Evolutionary conservation across 2,888 invertebrate genomes (phyloP).

Genomic region (Lamellibrachia columna): DNA sequence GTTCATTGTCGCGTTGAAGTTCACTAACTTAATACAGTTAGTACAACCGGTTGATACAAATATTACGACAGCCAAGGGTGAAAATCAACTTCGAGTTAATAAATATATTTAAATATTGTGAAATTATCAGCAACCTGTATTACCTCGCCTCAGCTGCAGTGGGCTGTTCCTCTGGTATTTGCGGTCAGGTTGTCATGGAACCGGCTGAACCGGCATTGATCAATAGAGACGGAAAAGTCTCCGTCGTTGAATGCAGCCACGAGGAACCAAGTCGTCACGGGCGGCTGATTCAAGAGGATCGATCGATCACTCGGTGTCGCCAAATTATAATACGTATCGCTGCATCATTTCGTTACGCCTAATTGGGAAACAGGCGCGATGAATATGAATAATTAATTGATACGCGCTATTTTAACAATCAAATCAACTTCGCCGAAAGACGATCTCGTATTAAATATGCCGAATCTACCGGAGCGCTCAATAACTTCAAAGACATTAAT

Average conservation of each 20-base stretch:
- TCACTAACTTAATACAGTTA: background rate
- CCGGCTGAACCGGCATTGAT: background rate
- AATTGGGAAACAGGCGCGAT: background rate
- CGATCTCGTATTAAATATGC: background rate
- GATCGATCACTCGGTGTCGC: background rate
- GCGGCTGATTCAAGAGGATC: background rate
- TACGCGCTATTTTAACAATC: background rate
- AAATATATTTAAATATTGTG: background rate
- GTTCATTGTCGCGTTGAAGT: background rate
- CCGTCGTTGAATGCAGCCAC: background rate
- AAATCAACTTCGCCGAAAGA: background rate
- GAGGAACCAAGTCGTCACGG: background rate
- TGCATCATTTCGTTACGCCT: background rate
- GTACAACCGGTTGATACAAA: background rate
- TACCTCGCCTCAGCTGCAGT: background rate
- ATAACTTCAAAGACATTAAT: background rate
- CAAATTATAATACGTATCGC: background rate
- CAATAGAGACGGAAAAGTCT: constrained; percentile 10
- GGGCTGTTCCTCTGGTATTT: background rate
- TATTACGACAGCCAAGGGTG: background rate
- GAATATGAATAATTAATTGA: constrained; percentile 1
- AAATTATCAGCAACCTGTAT: background rate
- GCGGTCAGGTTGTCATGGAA: constrained; percentile 3
- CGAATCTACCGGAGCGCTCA: background rate
- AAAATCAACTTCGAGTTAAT: background rate